A percentile compares a stretch with the other conserved stretches of the same genome.
These are phyloP conservation scores for Dicyrtoma fusca DNA, from an alignment of 2,888 invertebrate species.

Conservation along the genomic window DNA sequence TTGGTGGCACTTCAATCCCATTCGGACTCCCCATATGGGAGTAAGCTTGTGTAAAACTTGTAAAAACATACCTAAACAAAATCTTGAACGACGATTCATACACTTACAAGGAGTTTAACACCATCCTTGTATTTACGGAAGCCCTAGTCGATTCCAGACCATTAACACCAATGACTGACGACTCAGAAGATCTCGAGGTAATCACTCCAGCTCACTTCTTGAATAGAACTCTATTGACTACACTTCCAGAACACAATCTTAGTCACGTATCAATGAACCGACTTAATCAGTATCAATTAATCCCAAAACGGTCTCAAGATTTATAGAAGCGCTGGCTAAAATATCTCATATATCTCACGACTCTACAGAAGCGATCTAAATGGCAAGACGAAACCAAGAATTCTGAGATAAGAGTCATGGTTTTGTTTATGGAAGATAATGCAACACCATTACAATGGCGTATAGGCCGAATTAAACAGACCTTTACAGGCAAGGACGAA, in stretches of 20 bases:
- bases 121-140: conserved; percentile 48
- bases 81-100: conserved; percentile 33
- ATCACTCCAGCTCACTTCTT: conserved; percentile 53
- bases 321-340: neutral
- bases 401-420: neutral
- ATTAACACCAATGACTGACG: conserved; percentile 50
- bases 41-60: conserved; percentile 36
- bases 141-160: conserved; percentile 55
- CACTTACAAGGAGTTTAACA: conserved; percentile 47
- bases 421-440: neutral
- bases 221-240: conserved; percentile 22
- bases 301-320: too few species aligned
- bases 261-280: too few species aligned
- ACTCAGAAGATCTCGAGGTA: conserved; percentile 50
- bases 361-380: neutral
- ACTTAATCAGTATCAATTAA: too few species aligned
- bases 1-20: conserved; percentile 42
- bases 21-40: conserved; percentile 37
- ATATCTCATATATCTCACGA: neutral
- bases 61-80: conserved; percentile 37
- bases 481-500: neutral
- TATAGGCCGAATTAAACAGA: neutral
- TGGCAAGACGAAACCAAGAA: neutral
- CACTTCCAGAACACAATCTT: conserved; percentile 6
- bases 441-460: neutral